Percentiles rank a stretch among this genome's conserved stretches.
Conservation (phyloP, 2,888 invertebrate genomes). For the Pyrochroa serraticornis region DNA sequence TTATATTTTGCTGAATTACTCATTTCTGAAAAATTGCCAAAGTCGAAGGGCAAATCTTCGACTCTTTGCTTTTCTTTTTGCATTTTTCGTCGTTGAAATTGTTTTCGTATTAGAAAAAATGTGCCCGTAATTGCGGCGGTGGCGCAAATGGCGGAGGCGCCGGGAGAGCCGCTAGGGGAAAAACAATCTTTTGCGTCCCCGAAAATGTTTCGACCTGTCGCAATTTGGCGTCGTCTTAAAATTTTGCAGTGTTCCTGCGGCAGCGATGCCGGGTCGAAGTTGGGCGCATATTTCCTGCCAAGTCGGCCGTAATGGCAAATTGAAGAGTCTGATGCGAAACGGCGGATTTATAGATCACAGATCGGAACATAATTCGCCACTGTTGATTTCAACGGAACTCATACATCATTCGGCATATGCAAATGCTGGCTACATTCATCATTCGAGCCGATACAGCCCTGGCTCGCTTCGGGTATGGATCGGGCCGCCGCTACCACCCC, state of each 20-base stretch:
- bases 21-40: too few relatives aligned
- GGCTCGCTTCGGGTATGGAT: constrained; percentile 34
- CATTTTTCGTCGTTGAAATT: too few relatives aligned
- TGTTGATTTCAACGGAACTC: constrained; percentile 56
- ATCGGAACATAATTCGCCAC: constrained; percentile 56
- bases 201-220: not conserved
- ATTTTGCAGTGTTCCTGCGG: not conserved
- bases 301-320: constrained; percentile 48
- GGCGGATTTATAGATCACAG: constrained; percentile 53
- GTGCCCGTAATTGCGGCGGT: too few relatives aligned
- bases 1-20: too few relatives aligned
- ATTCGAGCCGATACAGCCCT: constrained; percentile 45
- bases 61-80: too few relatives aligned
- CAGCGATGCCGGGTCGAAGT: not conserved
- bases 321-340: constrained; percentile 46
- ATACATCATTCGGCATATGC: constrained; percentile 58
- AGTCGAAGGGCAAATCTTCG: too few relatives aligned
- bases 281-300: constrained; percentile 8
- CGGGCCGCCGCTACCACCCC: constrained; percentile 28
- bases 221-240: not conserved
- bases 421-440: constrained; percentile 56
- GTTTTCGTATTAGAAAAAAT: too few relatives aligned
- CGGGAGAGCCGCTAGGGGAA: too few relatives aligned
- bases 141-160: too few relatives aligned
- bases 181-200: too few relatives aligned